phyloP scores from a whole-genome alignment of 2,888 invertebrate species.

The Eucera pruinosa region DNA sequence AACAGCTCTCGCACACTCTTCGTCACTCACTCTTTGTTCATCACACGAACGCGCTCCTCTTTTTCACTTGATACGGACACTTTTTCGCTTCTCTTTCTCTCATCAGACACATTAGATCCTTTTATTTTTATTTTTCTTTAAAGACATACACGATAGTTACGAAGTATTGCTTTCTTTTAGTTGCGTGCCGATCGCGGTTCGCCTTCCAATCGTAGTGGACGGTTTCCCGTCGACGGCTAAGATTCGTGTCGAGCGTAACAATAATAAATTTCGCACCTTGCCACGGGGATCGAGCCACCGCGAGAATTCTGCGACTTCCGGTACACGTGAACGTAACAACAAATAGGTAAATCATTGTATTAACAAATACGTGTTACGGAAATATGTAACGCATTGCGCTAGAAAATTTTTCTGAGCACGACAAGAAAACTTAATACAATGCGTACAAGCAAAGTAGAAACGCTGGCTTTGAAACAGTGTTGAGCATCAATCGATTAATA shows the following conservation, averaged over 20 bases:
- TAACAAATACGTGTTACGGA: too few relatives aligned
- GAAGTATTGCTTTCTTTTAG: constrained; percentile 90
- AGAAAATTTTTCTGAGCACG: too few relatives aligned
- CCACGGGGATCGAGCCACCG: constrained; percentile 24
- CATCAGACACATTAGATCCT: constrained; percentile 49
- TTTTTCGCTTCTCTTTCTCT: constrained; percentile 19
- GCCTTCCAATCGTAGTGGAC: constrained; percentile 51
- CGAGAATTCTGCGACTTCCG: constrained; percentile 27
- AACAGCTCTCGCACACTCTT: constrained; percentile 61
- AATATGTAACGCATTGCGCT: too few relatives aligned
- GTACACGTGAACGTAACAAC: too few relatives aligned
- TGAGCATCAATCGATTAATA: too few relatives aligned
- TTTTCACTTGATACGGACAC: neutral
- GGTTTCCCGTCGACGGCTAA: constrained; percentile 55
- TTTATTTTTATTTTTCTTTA: constrained; percentile 12
- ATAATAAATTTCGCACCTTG: constrained; percentile 57
- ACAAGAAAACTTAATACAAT: too few relatives aligned
- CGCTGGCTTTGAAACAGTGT: too few relatives aligned
- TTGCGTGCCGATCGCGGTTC: constrained; percentile 82
- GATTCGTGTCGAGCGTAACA: constrained; percentile 62
- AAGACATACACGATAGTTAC: constrained; percentile 85
- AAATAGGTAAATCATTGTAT: too few relatives aligned
- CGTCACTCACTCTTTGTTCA: constrained; percentile 31
- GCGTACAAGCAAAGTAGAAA: too few relatives aligned
- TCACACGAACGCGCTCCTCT: neutral